Base-by-base conservation (phyloP, 2,888 invertebrate species). In the Tinea semifulvella region DNA sequence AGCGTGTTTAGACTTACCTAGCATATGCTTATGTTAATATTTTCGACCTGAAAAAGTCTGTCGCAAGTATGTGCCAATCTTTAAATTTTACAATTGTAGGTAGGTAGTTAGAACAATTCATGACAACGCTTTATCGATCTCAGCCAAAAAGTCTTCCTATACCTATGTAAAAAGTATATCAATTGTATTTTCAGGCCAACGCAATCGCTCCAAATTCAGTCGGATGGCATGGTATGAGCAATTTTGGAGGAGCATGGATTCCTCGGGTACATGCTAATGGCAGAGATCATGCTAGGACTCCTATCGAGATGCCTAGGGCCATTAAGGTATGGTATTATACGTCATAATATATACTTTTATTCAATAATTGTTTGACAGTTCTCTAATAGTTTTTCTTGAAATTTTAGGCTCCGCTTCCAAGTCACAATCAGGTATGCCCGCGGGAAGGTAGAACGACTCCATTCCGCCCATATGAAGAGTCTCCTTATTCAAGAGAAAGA, bases 361-460 rank as follows among this genome's bases (percentile, higher is more conserved):
- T n/a, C n/a, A n/a, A n/a, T n/a, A n/a, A n/a, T n/a, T n/a, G n/a
- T n/a, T n/a, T n/a, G n/a, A n/a, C n/a, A n/a, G n/a, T n/a, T n/a
- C n/a, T n/a, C n/a, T 31, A 13, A 31, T 11, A 2, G n/a, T n/a
- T 31, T 14, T 13, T 31, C 7, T 13, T 31, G 10, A 3, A 26
- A 31, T 14, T 31, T 3, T 13, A 31, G 31, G 13, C 14, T 2
- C 13, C 31, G 13, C 10, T n/a, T 11, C 5, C 31, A 10, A 26
- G 3, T 26, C 69, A 66, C 52, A 72, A 58, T 51, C 65, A 65
- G 52, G 52, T 66, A 42, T 66, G 65, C 50, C 63, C 65, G 46
- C 68, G 65, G 46, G 76, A 77, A 25, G 72, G 68, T 27, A 62
- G 73, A 50, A 66, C 69, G 6, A 71, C 73, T 39, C 68, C 75